Base-by-base conservation (phyloP, 2,113 vertebrate genomes). In the Cheirogaleus medius region DNA sequence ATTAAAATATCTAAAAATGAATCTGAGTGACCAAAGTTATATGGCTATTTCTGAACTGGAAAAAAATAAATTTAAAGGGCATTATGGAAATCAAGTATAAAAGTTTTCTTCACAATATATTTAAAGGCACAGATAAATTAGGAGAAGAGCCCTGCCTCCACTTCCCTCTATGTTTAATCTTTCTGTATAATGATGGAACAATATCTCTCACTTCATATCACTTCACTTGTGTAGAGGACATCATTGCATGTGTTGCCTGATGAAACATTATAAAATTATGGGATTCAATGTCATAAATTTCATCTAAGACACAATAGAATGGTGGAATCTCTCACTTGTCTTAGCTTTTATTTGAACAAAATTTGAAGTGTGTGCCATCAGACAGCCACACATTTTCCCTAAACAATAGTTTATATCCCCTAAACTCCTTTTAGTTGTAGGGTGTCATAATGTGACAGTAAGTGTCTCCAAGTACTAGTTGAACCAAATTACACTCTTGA, bases 391-490 rank as follows among this genome's bases (percentile, higher is more conserved):
- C 23, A 90, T 95, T 98, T 95, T 87, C 69, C 80, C 93, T 47
- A 93, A 96, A 96, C 69, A 88, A 77, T 76, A 87, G 54, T 95
- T 95, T 95, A 90, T 88, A 78, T 88, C 34, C 54, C 68, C 54
- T 94, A 95, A 95, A 96, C 64, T 97, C 82, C 68, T 97, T 92
- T 91, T 68, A 76, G 83, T 90, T 92, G 58, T 88, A 94, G 84
- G 84, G 84, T 94, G 60, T 54, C 66, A 94, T 95, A 97, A 97
- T 77, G 83, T 97, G 93, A 98, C 80, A 96, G 58, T 81, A 90
- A 97, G 94, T 97, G 93, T 96, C 96, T 96, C 96, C 87, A 95
- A 94, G 95, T 95, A 94, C 90, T 44, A 68, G 92, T 85, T 0
- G 9, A 93, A 95, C 54, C 94, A 95, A 90, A 97, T 97, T 92